Evolutionary conservation across 2,797 vertebrate genomes (phyloP).

Genomic region (Meda fulgida): DNA sequence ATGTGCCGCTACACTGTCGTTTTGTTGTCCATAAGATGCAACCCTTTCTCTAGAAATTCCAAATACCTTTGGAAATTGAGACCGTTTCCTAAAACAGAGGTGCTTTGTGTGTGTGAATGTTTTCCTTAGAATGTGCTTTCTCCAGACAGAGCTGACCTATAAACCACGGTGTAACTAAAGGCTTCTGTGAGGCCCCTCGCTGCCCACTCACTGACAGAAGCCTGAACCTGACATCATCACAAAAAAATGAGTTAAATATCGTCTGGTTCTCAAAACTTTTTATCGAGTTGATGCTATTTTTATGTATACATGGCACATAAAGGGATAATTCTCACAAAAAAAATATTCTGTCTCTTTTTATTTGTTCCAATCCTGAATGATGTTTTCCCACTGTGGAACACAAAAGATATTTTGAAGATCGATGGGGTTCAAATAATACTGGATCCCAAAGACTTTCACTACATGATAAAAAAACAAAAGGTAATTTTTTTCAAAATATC

Average conservation of each 20-base stretch:
- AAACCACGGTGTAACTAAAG: constrained; percentile 52
- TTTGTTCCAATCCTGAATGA: background rate
- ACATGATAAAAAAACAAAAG: background rate
- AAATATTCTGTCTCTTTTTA: background rate
- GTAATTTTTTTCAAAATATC: background rate
- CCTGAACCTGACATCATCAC: constrained; percentile 48
- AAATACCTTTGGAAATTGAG: constrained; percentile 31
- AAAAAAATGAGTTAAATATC: constrained; percentile 39
- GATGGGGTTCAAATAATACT: background rate
- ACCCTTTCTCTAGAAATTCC: constrained; percentile 3
- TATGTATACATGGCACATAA: background rate
- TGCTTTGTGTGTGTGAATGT: constrained; percentile 50
- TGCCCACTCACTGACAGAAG: constrained; percentile 46
- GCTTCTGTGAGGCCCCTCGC: constrained; percentile 43
- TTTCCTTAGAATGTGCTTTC: constrained; percentile 28
- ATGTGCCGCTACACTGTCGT: constrained; percentile 19
- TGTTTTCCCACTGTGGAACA: background rate
- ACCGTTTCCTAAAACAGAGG: constrained; percentile 23
- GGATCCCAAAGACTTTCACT: background rate
- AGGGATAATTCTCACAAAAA: background rate
- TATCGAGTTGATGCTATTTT: constrained; percentile 13
- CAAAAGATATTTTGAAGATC: background rate
- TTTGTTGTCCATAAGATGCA: background rate
- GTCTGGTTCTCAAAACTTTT: background rate
- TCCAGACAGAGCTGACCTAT: constrained; percentile 46